A percentile compares a stretch with the other conserved stretches of the same genome.
phyloP scores from a whole-genome alignment of 2,113 vertebrate species.

The Hyla sarda region DNA sequence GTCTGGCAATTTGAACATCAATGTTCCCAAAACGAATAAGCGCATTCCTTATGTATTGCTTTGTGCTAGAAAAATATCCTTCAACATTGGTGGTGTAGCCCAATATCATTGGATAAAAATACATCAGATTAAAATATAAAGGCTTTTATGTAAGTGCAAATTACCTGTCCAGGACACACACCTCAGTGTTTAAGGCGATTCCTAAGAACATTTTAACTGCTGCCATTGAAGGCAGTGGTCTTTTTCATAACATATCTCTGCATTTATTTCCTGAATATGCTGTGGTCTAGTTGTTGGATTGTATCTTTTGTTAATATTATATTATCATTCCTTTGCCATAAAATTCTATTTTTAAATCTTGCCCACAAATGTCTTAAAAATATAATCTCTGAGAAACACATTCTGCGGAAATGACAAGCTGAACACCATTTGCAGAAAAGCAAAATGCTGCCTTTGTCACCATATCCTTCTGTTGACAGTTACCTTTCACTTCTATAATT shows the following conservation, averaged over 20 bases:
- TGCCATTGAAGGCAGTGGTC: background rate
- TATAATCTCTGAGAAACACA: conserved; percentile 87
- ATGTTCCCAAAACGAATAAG: too few relatives aligned
- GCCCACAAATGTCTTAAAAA: conserved; percentile 70
- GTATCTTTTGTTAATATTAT: conserved; percentile 16
- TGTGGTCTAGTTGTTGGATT: conserved; percentile 5
- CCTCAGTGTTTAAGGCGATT: background rate
- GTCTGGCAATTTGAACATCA: background rate
- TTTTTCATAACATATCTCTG: conserved; percentile 8
- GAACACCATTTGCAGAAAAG: conserved; percentile 83
- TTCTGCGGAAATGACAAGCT: conserved; percentile 82
- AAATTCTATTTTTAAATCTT: conserved; percentile 82
- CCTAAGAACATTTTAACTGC: background rate
- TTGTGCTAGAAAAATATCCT: background rate
- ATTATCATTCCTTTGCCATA: conserved; percentile 45
- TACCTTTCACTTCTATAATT: conserved; percentile 94
- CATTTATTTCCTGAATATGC: background rate
- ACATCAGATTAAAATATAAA: background rate
- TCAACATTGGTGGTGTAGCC: background rate
- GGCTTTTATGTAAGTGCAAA: background rate
- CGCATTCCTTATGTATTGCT: background rate
- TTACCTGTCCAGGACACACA: background rate
- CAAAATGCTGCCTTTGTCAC: conserved; percentile 76
- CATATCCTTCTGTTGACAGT: conserved; percentile 87
- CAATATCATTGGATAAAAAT: background rate